Base-by-base conservation (phyloP, 2,888 invertebrate genomes). In the Agriopis leucophaearia region DNA sequence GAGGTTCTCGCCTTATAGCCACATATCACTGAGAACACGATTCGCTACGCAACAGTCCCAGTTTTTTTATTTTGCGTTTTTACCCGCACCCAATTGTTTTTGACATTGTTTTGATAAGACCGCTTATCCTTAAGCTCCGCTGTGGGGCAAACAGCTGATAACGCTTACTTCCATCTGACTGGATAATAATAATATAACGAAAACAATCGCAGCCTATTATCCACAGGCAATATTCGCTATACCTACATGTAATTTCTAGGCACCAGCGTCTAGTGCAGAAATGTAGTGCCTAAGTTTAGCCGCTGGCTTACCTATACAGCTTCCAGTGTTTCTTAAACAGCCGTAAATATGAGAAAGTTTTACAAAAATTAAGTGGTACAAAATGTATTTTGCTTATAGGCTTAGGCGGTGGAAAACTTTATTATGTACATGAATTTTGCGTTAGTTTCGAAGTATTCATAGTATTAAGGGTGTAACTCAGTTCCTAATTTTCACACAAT, bases 131-230 rank as follows among this genome's bases (percentile, higher is more conserved):
- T 10, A 42, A 59, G 15, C 18, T 56, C 56, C 13, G 13, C 40
- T 50, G 40, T 9, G 40, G 27, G 13, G 27, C 59, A 50, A 18
- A 10, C 50, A 50, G 18, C 50, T 50, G 59, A 50, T 50, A 51
- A 16, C 50, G 51, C 18, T 59, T 59, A 59, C 48, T 59, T 59
- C 50, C 61, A 59, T 47, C 62, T 69, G 62, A 61, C 62, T 66
- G 64, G 50, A 57, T 60, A 68, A 63, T 58, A 69, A 69, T 57
- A 74, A 66, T 65, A 63, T 64, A 18, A 42, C 15, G 13, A 58
- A 58, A 58, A 58, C 58, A 52, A 64, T 61, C 62, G 42, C 47
- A 16, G 40, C 44, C 61, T 59, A 57, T 67, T 68, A 69, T 64
- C 48, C 57, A 40, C 18, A 38, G 16, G 56, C 61, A 63, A 56